A percentile compares a stretch with the other conserved stretches of the same genome.
phyloP scores from a whole-genome alignment of 37 sponge, comb jelly and placozoan genomes.

The Diacarnus erythraeanus region DNA sequence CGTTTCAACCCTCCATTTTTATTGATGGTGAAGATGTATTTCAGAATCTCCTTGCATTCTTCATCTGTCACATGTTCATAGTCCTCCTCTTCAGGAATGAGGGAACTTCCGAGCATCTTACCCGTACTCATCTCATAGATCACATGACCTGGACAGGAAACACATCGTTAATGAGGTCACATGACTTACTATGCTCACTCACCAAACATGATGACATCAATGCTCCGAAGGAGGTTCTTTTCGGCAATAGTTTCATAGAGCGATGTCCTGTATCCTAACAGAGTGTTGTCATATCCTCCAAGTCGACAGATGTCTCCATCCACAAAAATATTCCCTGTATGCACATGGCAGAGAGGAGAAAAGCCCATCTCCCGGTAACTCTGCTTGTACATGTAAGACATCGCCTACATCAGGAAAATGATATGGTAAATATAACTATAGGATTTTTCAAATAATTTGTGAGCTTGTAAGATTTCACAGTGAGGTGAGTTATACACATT shows the following conservation, averaged over 20 bases:
- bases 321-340: constrained; percentile 64
- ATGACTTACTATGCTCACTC: not conserved
- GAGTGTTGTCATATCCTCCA: constrained; percentile 53
- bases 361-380: constrained; percentile 8
- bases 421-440: too few relatives aligned
- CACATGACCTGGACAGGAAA: not conserved
- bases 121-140: constrained; percentile 6
- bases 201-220: constrained; percentile 66
- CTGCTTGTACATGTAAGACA: constrained; percentile 29
- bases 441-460: too few relatives aligned
- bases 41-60: not conserved
- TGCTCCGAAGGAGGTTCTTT: not conserved
- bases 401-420: too few relatives aligned
- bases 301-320: constrained; percentile 43
- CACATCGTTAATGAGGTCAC: not conserved
- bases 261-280: constrained; percentile 57
- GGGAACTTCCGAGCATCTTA: not conserved
- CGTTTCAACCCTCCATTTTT: too few relatives aligned
- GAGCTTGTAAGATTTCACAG: not conserved
- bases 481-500: not conserved
- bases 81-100: not conserved
- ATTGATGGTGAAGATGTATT: not conserved
- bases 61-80: not conserved
- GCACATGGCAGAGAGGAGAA: constrained; percentile 51
- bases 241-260: constrained; percentile 2